Base-by-base conservation (phyloP, 2,113 vertebrate genomes). In the Apaloderma vittatum region DNA sequence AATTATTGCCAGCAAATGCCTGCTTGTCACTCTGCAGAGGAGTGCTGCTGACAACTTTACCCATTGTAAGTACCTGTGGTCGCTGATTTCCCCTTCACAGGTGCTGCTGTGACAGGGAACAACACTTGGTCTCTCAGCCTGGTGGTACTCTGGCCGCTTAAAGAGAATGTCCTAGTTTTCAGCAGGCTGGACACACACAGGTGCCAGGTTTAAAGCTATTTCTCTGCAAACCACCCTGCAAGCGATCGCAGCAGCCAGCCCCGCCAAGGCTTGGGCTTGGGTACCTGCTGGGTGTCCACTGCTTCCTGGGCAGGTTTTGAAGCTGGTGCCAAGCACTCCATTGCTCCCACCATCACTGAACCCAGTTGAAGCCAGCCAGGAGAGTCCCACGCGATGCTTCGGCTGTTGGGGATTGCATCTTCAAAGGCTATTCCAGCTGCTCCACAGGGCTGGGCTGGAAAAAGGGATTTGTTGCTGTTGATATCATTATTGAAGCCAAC, bases 221-320 rank as follows among this genome's bases (percentile, higher is more conserved):
- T 8, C 32, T 65, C 49, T 30, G n/a, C 52, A 63, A 52, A 15
- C 34, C 36, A 23, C 46, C 11, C 36, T 45, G 43, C n/a, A 37
- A 46, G 40, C 1, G 22, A 57, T 59, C 19, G 26, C 4, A 37
- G 57, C 40, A 15, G 26, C 9, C 51, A 45, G 54, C 61, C 55
- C 3, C 1, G 6, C 14, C 17, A 43, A 68, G 30, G 1, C 23
- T 14, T 1, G 17, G 51, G 15, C 55, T 74, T 3, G 1, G 36
- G 17, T 29, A 17, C 58, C 58, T 3, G 6, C 45, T 2, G 5
- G 54, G 20, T 2, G 0, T 6, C 70, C 1, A 0, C 19, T 7
- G 5, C 73, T 54, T 58, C n/a, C 77, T 36, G 8, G 68, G 55
- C 37, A 45, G 45, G 26, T 61, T 76, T 37, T 65, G 34, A 30